Conservation (phyloP, 2,888 invertebrate species). For the Thymelicus lineola region DNA sequence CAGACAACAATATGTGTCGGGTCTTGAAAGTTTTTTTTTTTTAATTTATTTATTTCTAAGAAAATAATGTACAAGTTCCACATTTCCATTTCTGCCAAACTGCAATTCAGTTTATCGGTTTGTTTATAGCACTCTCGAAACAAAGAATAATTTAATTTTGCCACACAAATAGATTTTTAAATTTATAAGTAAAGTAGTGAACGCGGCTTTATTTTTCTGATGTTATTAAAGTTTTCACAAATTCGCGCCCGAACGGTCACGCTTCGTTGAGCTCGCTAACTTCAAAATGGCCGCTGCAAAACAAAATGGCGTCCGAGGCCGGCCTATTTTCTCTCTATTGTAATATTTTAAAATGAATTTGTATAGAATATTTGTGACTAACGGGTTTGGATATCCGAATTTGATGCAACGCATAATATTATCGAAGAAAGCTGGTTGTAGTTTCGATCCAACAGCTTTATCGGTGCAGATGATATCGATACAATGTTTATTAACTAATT, state of each 20-base stretch:
- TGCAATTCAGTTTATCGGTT: too few relatives aligned
- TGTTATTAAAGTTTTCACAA: slow-evolving; percentile 2
- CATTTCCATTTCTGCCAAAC: too few relatives aligned
- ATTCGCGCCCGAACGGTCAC: background rate
- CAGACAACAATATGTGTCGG: too few relatives aligned
- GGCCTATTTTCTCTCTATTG: slow-evolving; percentile 3
- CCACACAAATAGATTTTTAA: background rate
- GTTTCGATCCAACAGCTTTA: too few relatives aligned
- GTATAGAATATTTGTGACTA: background rate
- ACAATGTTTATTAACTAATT: too few relatives aligned
- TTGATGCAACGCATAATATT: background rate
- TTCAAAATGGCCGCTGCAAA: slow-evolving; percentile 7
- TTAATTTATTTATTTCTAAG: too few relatives aligned
- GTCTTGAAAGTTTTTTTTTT: too few relatives aligned
- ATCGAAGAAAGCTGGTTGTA: too few relatives aligned
- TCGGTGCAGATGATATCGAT: too few relatives aligned
- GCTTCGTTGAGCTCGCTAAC: background rate
- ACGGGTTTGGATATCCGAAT: background rate
- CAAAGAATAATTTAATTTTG: too few relatives aligned
- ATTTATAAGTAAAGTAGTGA: background rate
- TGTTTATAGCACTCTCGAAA: too few relatives aligned
- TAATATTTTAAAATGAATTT: background rate
- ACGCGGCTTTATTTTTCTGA: background rate
- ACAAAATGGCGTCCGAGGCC: background rate
- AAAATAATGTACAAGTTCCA: too few relatives aligned